Base-by-base conservation (phyloP, 2,797 vertebrate genomes). In the Poeciliopsis gracilis region DNA sequence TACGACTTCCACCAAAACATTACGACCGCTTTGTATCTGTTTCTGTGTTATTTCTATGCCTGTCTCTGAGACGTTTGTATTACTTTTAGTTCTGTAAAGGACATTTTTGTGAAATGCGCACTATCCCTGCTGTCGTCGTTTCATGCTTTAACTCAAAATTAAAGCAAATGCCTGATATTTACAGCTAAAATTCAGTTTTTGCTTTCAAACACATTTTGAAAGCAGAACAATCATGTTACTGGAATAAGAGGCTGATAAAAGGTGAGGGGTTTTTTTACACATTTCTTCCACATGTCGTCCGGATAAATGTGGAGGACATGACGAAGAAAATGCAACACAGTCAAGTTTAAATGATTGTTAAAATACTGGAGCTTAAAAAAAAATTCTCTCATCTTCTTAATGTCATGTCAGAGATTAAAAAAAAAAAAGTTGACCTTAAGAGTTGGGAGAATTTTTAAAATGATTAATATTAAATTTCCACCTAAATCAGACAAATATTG, bases 1-100 rank as follows among this genome's bases (percentile, higher is more conserved):
- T 43, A 76, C 11, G 16, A 73, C 28, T 57, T 82, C 73, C 87
- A 72, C 76, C 23, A 82, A 79, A 87, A 80, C 20, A 53, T 69
- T 38, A 15, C 28, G 30, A 28, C 59, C 25, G 12, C 20, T 67
- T 41, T 6, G 38, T 43, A n/a, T 69, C 20, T 25, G 16, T 38
- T 66, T 36, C 2, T 36, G 33, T 66, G 6, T 25, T 45, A 69
- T 69, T 69, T 69, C 2, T n/a, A 25, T 69, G 11, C 66, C 23
- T 69, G 66, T n/a, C 23, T 43, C 33, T 11, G 30, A 66, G 61
- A 23, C 15, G 5, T 66, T 10, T 66, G 33, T 38, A 38, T 63
- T 63, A 63, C 15, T 36, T 63, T 63, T 16, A 61, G 30, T 30
- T 61, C 30, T 61, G 59, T 33, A 61, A 33, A 61, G n/a, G 11